Conservation (phyloP, 64 coral and sea anemone species). For the Stichodactyla helianthus region DNA sequence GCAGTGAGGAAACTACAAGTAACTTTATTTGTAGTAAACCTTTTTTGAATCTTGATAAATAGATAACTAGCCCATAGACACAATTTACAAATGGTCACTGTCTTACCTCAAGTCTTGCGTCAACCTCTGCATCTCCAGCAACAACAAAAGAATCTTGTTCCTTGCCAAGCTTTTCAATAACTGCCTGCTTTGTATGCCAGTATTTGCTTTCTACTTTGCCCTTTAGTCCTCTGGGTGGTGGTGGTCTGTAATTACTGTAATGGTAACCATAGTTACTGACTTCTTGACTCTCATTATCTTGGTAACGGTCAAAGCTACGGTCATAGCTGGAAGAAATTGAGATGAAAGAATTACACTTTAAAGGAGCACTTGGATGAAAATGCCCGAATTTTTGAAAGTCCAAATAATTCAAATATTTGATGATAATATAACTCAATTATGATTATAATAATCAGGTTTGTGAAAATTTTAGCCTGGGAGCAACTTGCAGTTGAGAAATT, state of each 20-base stretch:
- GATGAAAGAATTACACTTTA: background rate
- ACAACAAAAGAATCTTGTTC: conserved; percentile 92
- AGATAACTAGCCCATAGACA: no score
- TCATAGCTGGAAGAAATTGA: conserved; percentile 31
- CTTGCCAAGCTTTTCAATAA: conserved; percentile 93
- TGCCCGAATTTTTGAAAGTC: no score
- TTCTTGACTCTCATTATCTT: conserved; percentile 31
- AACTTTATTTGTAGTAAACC: no score
- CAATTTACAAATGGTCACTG: no score
- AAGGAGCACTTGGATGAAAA: no score
- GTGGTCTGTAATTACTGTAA: conserved; percentile 85
- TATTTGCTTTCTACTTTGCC: conserved; percentile 94
- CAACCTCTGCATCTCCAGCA: conserved; percentile 95
- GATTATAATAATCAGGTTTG: no score
- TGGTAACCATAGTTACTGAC: conserved; percentile 53
- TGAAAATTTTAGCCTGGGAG: no score
- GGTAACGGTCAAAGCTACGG: conserved; percentile 63
- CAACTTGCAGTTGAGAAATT: no score
- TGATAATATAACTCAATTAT: no score
- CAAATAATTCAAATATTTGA: no score
- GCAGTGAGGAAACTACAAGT: no score
- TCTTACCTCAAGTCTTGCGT: conserved; percentile 82
- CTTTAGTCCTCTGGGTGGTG: conserved; percentile 64
- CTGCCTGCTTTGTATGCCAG: conserved; percentile 86
- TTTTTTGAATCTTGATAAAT: no score